Base-by-base conservation (phyloP, 2,113 vertebrate genomes). In the Planiliza haematocheilus region DNA sequence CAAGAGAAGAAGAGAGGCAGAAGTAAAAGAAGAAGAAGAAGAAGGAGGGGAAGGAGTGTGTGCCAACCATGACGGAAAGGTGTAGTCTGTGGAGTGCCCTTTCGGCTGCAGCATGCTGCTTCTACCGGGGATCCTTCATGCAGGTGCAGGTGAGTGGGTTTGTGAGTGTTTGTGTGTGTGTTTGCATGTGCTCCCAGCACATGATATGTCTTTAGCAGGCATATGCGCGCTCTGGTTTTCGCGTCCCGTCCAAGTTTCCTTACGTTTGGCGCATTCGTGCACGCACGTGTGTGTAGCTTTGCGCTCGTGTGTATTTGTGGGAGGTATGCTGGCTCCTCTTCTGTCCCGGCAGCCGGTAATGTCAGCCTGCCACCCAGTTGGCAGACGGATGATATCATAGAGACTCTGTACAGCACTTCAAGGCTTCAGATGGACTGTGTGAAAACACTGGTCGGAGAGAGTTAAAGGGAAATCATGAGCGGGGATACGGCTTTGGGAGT, bases 11-110 rank as follows among this genome's bases (percentile, higher is more conserved):
- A 20, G 16, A 37, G 67, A 53, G 17, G 55, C 10, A 21, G 30
- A 20, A 18, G 41, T 37, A 20, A 48, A 7, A 10, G 24, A 24
- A 50, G 38, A 37, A 59, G 43, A 61, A 65, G 39, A 69, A 39
- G 51, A 36, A 7, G 13, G 16, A 59, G 53, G 56, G 53, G 55
- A 82, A 88, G 85, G 24, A 30, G 89, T 84, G 83, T 81, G 86
- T 53, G 45, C 86, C 89, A 85, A 93, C 86, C 91, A 99, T 98
- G 97, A 98, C 96, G 51, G 97, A 99, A 89, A 93, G 97, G 67
- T 98, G 97, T 93, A 99, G 97, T 93, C 94, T 98, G 83, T 99
- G 97, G 97, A 98, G 97, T 74, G 97, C 97, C 57, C 93, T 99
- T 89, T 99, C 97, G 30, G 97, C 97, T 9, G 97, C 97, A 45